phyloP scores from a whole-genome alignment of 2,113 vertebrate genomes.

The Campylomormyrus tamandua region DNA sequence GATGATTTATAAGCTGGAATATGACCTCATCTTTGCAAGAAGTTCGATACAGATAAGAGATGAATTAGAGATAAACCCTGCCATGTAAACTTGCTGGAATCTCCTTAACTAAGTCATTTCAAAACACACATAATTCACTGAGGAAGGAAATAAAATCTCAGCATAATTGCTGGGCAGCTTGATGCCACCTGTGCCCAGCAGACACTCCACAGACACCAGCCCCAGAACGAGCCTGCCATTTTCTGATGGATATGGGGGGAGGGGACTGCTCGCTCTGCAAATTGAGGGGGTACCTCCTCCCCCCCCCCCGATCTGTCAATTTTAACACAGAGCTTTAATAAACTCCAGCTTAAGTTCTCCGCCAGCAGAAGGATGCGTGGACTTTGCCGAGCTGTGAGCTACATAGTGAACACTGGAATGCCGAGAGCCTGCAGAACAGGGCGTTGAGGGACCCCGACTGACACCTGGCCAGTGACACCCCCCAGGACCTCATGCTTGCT shows the following conservation, averaged over 20 bases:
- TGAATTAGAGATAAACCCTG: background rate
- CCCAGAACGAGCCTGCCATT: background rate
- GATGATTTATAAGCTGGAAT: background rate
- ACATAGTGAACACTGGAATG: background rate
- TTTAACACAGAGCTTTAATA: background rate
- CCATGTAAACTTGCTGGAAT: background rate
- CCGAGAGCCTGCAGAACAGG: background rate
- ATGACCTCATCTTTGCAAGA: background rate
- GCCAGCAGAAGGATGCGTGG: background rate
- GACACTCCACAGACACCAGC: background rate
- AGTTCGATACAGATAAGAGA: background rate
- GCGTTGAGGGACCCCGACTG: background rate
- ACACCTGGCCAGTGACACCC: background rate
- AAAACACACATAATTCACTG: background rate
- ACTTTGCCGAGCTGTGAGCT: slow-evolving; percentile 16
- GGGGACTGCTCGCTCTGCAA: background rate
- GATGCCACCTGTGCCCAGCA: background rate
- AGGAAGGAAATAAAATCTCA: background rate
- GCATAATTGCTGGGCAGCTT: background rate
- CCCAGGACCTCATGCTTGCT: background rate
- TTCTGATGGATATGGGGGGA: background rate
- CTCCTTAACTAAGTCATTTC: background rate
- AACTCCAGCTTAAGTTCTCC: background rate
- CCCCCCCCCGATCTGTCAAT: background rate
- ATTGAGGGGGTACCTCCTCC: background rate